Conservation (phyloP, 2,113 vertebrate species). For the Cheirogaleus medius region DNA sequence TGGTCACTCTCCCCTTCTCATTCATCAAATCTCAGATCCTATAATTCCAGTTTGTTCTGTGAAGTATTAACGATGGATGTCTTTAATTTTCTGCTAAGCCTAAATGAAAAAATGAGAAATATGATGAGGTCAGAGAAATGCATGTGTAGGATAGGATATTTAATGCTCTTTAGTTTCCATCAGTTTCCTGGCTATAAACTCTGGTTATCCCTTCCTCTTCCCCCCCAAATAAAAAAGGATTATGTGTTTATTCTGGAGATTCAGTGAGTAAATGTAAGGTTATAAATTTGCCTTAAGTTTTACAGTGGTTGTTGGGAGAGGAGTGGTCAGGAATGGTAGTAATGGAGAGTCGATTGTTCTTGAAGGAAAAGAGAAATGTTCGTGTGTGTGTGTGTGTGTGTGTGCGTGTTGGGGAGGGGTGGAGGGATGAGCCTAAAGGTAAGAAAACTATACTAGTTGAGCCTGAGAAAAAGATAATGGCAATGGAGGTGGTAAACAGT, state of each 20-base stretch:
- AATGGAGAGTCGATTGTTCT: background rate
- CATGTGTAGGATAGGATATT: background rate
- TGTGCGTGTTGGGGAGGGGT: background rate
- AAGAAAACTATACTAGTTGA: background rate
- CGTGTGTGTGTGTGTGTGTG: background rate
- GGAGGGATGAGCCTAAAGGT: background rate
- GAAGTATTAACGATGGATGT: background rate
- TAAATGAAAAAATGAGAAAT: background rate
- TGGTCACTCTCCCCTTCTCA: background rate
- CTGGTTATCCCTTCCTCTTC: background rate
- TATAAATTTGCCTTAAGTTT: background rate
- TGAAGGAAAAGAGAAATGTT: background rate
- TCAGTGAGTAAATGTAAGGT: background rate
- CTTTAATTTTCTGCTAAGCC: background rate
- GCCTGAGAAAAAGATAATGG: background rate
- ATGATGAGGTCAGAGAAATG: background rate
- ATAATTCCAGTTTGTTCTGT: background rate
- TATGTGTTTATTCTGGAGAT: background rate
- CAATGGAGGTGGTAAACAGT: background rate
- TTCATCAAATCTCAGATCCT: background rate
- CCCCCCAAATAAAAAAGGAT: background rate
- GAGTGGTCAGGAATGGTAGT: background rate
- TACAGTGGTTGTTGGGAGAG: background rate
- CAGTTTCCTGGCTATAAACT: background rate
- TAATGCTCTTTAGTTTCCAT: background rate